A percentile compares a stretch with the other conserved stretches of the same genome.
phyloP scores from a whole-genome alignment of 2,888 invertebrate genomes.

The Scrobipalpa costella region DNA sequence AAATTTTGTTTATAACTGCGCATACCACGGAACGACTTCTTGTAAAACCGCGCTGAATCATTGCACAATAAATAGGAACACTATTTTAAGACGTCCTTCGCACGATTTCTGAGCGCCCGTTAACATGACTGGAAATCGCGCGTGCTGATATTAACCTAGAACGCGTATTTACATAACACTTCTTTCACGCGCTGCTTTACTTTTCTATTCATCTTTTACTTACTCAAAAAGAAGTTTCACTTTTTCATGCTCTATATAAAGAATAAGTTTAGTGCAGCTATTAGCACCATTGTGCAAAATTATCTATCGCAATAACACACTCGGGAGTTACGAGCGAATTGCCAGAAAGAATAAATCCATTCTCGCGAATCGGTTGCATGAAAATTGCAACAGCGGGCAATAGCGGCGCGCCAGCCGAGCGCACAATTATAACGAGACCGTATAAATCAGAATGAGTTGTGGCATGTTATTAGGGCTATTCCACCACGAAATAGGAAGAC shows the following conservation, averaged over 20 bases:
- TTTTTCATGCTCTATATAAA: slow-evolving; percentile 33
- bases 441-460: slow-evolving; percentile 81
- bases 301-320: slow-evolving; percentile 54
- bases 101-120: slow-evolving; percentile 64
- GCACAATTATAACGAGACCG: slow-evolving; percentile 79
- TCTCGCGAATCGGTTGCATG: slow-evolving; percentile 75
- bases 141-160: slow-evolving; percentile 63
- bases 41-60: slow-evolving; percentile 60
- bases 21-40: slow-evolving; percentile 27
- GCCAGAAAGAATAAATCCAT: slow-evolving; percentile 75
- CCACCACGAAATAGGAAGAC: slow-evolving; percentile 70
- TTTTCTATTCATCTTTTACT: slow-evolving; percentile 38
- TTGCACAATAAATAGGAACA: slow-evolving; percentile 62
- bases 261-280: slow-evolving; percentile 43
- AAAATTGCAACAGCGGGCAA: slow-evolving; percentile 76
- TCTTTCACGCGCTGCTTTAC: slow-evolving; percentile 40
- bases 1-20: slow-evolving; percentile 46
- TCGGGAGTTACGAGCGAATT: slow-evolving; percentile 66
- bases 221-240: slow-evolving; percentile 33
- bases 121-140: slow-evolving; percentile 66
- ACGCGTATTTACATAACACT: slow-evolving; percentile 54
- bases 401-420: slow-evolving; percentile 73
- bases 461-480: slow-evolving; percentile 79
- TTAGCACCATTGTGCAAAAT: slow-evolving; percentile 64
- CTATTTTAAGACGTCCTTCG: slow-evolving; percentile 77